Percentiles rank a stretch among this genome's conserved stretches.
Conservation (phyloP, 2,113 vertebrate species). For the Hystrix cristata region DNA sequence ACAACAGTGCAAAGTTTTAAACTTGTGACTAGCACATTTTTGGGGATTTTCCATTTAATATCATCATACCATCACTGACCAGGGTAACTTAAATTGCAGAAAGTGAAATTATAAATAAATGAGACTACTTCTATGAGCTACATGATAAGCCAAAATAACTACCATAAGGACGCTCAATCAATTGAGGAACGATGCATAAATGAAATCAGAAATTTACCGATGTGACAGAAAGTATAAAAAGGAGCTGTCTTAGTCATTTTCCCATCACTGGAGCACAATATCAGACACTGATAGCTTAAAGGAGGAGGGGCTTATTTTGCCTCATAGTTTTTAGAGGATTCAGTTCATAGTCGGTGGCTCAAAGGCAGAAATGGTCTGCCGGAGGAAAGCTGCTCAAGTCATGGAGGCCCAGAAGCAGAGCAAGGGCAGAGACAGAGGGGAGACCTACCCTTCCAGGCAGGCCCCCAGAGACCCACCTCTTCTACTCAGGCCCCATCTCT, state of each 20-base stretch:
- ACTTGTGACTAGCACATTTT: not conserved
- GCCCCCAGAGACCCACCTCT: too few species aligned
- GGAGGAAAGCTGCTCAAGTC: too few species aligned
- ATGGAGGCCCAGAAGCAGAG: too few species aligned
- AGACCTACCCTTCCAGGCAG: too few species aligned
- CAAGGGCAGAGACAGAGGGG: too few species aligned
- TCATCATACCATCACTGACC: not conserved
- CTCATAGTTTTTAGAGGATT: too few species aligned
- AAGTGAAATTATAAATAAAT: not conserved
- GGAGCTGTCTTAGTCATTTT: too few species aligned
- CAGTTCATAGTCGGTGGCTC: too few species aligned
- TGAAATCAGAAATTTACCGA: not conserved
- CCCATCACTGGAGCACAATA: not conserved
- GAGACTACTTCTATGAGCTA: not conserved
- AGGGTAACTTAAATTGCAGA: not conserved
- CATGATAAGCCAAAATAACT: not conserved
- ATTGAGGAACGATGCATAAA: not conserved
- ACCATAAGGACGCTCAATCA: not conserved
- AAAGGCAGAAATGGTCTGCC: too few species aligned
- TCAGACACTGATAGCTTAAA: too few species aligned
- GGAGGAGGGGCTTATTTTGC: too few species aligned
- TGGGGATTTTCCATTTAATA: not conserved
- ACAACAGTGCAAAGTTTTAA: not conserved
- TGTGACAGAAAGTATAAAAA: not conserved
- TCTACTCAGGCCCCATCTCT: too few species aligned